phyloP scores from a whole-genome alignment of 2,797 vertebrate species.

The Zonotrichia albicollis region DNA sequence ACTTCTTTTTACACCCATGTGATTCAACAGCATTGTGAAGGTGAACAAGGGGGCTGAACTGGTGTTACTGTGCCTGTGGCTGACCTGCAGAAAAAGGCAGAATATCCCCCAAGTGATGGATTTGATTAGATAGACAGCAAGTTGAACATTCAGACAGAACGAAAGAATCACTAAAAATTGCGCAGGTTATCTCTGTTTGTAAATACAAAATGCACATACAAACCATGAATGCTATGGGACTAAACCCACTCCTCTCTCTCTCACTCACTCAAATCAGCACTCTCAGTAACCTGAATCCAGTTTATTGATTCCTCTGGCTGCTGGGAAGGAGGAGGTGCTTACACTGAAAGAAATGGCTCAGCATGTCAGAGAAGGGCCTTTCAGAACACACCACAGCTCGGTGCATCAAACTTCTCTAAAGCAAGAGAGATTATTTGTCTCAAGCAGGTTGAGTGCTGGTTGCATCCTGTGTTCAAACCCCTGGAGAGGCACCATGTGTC shows the following conservation, averaged over 20 bases:
- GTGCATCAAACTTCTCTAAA: not conserved
- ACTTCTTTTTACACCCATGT: not conserved
- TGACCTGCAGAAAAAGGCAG: not conserved
- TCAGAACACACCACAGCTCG: not conserved
- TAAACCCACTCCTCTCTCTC: not conserved
- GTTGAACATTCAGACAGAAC: not conserved
- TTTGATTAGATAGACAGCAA: not conserved
- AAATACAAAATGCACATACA: not conserved
- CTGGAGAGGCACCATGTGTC: not conserved
- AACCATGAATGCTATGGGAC: not conserved
- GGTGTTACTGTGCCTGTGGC: not conserved
- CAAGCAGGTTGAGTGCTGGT: not conserved
- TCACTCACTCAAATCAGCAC: not conserved
- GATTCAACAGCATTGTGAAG: not conserved
- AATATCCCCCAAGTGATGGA: not conserved
- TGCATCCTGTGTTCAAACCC: not conserved
- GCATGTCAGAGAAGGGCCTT: not conserved
- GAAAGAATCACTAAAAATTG: not conserved
- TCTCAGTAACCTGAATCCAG: not conserved
- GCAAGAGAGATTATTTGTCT: not conserved
- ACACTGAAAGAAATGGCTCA: not conserved
- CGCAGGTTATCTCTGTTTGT: not conserved
- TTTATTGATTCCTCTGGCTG: conserved; percentile 14
- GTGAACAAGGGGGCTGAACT: not conserved
- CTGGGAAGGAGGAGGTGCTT: not conserved